phyloP scores from a whole-genome alignment of 2,888 invertebrate genomes.

The Clostera curtula region DNA sequence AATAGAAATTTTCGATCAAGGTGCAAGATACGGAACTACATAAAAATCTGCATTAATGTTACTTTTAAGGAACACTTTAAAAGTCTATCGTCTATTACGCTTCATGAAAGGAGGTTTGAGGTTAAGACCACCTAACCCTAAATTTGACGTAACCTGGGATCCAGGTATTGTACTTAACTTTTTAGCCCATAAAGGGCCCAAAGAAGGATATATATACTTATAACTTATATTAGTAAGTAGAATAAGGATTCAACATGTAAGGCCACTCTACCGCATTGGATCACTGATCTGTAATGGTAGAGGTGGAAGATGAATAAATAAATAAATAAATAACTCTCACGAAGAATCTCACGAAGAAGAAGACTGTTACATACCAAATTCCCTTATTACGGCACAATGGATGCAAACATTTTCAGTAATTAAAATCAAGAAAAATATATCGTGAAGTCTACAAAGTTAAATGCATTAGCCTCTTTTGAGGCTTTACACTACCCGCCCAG shows the following conservation, averaged over 20 bases:
- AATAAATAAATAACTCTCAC: too few relatives aligned
- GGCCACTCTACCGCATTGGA: too few relatives aligned
- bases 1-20: constrained; percentile 1
- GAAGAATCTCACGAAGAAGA: too few relatives aligned
- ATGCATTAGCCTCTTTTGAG: neutral
- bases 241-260: too few relatives aligned
- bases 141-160: constrained; percentile 8
- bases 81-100: constrained; percentile 4
- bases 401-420: constrained; percentile 2
- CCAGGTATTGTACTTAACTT: constrained; percentile 5
- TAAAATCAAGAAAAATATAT: constrained; percentile 1
- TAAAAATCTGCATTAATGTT: constrained; percentile 5
- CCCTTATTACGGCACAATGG: neutral
- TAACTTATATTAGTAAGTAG: constrained; percentile 1
- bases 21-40: constrained; percentile 2
- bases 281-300: too few relatives aligned
- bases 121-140: constrained; percentile 2
- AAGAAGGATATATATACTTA: constrained; percentile 2
- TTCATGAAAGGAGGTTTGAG: constrained; percentile 8
- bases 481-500: neutral
- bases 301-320: too few relatives aligned
- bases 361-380: neutral
- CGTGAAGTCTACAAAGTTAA: neutral
- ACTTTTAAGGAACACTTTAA: constrained; percentile 1
- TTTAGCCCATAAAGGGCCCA: constrained; percentile 3